Conservation (phyloP, 2,797 vertebrate genomes). For the Sebastes itinus region DNA sequence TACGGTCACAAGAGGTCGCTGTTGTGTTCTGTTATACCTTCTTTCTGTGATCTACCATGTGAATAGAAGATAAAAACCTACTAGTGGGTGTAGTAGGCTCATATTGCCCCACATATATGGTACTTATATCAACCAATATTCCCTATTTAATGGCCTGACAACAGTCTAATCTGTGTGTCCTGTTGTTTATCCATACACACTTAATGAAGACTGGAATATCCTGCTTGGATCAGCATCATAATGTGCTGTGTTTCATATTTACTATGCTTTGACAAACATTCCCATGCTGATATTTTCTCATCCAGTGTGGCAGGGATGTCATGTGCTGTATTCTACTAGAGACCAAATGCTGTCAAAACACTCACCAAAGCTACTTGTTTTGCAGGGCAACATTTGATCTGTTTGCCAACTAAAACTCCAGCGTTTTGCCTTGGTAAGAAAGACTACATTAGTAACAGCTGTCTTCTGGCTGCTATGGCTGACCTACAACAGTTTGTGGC, state of each 20-base stretch:
- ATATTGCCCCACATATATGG: neutral
- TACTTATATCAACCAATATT: neutral
- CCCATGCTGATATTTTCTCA: conserved; percentile 24
- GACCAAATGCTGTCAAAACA: conserved; percentile 64
- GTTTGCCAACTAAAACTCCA: conserved; percentile 66
- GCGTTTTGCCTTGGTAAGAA: conserved; percentile 60
- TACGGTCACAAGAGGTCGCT: neutral
- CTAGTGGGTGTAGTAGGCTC: neutral
- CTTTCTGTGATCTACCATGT: neutral
- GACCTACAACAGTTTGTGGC: conserved; percentile 69
- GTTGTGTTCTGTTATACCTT: neutral
- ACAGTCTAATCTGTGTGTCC: neutral
- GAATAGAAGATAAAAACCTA: neutral
- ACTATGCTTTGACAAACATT: conserved; percentile 28
- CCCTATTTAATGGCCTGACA: neutral
- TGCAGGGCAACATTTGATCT: conserved; percentile 67
- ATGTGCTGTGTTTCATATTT: conserved; percentile 9
- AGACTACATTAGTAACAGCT: conserved; percentile 74
- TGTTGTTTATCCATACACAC: neutral
- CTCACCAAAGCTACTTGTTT: conserved; percentile 67
- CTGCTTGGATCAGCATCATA: neutral
- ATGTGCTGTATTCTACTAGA: conserved; percentile 27
- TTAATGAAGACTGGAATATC: neutral
- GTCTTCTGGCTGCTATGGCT: conserved; percentile 66
- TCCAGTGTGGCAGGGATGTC: conserved; percentile 32